These are phyloP conservation scores for Acanthosoma haemorrhoidale DNA, from an alignment of 2,888 invertebrate species.

Conservation along the genomic window DNA sequence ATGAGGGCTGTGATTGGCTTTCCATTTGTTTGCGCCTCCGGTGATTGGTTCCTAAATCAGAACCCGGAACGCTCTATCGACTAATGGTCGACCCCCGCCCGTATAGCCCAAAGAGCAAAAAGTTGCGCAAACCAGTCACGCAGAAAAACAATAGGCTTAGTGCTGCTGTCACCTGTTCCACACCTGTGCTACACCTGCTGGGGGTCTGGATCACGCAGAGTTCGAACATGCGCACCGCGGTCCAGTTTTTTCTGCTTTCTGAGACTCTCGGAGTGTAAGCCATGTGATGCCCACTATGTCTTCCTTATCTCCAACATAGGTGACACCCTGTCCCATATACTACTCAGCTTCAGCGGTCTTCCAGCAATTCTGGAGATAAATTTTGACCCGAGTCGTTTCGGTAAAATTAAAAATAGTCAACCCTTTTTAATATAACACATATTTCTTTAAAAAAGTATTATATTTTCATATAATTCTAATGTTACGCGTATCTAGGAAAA, in stretches of 20 bases:
- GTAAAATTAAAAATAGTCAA: too few relatives aligned
- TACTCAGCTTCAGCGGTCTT: background rate
- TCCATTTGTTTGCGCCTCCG: slow-evolving; percentile 5
- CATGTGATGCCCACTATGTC: background rate
- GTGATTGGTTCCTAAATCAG: slow-evolving; percentile 10
- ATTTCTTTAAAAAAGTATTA: too few relatives aligned
- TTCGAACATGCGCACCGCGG: background rate
- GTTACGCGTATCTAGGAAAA: too few relatives aligned
- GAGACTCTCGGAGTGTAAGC: background rate
- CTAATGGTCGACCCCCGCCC: too few relatives aligned
- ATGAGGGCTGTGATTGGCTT: slow-evolving; percentile 11
- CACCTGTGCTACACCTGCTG: background rate
- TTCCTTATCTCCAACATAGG: background rate
- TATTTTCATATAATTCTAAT: too few relatives aligned
- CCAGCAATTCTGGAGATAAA: background rate
- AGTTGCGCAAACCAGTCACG: background rate
- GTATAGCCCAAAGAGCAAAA: background rate
- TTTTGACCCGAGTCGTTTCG: background rate
- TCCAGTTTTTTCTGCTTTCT: background rate
- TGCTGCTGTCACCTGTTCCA: background rate
- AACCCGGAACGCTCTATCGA: too few relatives aligned
- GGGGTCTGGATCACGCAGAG: background rate
- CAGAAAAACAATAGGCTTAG: background rate
- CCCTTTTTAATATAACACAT: too few relatives aligned
- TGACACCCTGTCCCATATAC: background rate